Conservation (phyloP, 2,113 vertebrate species). For the Aptenodytes patagonicus region DNA sequence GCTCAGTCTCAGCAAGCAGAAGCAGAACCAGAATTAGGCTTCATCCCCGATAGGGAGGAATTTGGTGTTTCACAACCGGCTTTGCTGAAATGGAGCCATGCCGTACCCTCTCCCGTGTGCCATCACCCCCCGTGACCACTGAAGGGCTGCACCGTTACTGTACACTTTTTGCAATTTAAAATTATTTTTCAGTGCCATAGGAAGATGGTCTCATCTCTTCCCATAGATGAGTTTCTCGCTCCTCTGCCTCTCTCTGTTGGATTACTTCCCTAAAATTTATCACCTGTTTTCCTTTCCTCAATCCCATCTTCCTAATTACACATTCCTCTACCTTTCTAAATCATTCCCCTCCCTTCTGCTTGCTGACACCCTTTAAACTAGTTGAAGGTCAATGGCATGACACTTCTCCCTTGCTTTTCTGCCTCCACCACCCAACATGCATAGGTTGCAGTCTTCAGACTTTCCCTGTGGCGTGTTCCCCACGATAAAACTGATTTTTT, state of each 20-base stretch:
- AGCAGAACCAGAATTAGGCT: neutral
- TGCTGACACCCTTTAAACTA: constrained; percentile 8
- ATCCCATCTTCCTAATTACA: neutral
- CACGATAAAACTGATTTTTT: neutral
- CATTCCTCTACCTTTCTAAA: constrained; percentile 58
- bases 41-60: neutral
- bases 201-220: neutral
- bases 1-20: neutral
- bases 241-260: neutral
- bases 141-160: neutral
- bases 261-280: constrained; percentile 41
- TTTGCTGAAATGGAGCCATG: neutral
- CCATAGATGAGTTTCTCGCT: neutral
- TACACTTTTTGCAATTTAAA: neutral
- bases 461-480: neutral
- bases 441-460: neutral
- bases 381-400: neutral
- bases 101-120: neutral
- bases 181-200: neutral
- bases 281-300: constrained; percentile 8
- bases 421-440: neutral
- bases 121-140: rapidly evolving
- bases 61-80: neutral
- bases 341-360: constrained; percentile 42
- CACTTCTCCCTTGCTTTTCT: neutral